Conservation (phyloP, 2,888 invertebrate genomes). For the Yponomeuta malinellus region DNA sequence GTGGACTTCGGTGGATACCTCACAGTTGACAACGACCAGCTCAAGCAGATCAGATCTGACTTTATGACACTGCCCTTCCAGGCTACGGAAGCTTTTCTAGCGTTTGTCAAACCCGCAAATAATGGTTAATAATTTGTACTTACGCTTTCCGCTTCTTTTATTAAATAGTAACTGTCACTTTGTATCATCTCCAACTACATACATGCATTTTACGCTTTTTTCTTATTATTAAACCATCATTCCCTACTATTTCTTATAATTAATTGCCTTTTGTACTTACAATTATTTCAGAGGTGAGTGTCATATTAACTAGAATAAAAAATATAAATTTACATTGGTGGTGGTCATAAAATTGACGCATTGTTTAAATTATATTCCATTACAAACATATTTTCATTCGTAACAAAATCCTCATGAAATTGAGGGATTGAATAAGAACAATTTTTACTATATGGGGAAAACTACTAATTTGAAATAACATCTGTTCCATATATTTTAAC, state of each 20-base stretch:
- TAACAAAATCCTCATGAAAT: too few relatives aligned
- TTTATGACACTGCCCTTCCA: constrained; percentile 97
- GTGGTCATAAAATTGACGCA: background rate
- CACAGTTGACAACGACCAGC: constrained; percentile 82
- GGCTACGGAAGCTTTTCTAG: constrained; percentile 95
- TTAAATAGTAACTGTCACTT: too few relatives aligned
- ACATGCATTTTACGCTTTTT: background rate
- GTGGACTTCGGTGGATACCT: constrained; percentile 97
- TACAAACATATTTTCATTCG: too few relatives aligned
- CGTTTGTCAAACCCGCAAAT: constrained; percentile 87
- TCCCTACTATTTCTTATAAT: background rate
- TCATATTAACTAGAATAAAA: background rate
- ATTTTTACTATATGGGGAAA: too few relatives aligned
- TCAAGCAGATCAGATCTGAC: constrained; percentile 95
- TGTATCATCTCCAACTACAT: too few relatives aligned
- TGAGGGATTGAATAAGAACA: too few relatives aligned
- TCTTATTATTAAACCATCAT: background rate
- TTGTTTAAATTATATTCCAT: background rate
- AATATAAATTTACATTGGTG: background rate
- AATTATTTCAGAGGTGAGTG: background rate
- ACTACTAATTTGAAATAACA: too few relatives aligned
- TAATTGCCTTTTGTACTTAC: background rate
- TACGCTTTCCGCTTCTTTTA: constrained; percentile 15
- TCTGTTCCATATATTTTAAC: too few relatives aligned
- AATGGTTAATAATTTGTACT: constrained; percentile 68